These are phyloP conservation scores for Ochotona curzoniae DNA, from an alignment of 2,113 vertebrate genomes.

Conservation along the genomic window DNA sequence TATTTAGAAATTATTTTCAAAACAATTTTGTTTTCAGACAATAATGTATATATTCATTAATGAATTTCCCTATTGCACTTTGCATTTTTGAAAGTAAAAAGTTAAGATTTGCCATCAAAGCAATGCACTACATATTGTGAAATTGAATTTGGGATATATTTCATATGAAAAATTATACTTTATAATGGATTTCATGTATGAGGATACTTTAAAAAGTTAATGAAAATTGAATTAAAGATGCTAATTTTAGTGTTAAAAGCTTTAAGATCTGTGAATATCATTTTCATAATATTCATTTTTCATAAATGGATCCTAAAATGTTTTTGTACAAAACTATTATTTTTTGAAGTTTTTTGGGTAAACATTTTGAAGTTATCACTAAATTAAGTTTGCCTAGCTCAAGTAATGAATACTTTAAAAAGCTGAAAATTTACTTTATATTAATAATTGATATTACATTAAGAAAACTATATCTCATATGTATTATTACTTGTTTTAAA, in stretches of 20 bases:
- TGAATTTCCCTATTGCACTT: neutral
- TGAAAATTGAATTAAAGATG: no score
- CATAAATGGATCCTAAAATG: no score
- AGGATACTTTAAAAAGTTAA: no score
- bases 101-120: neutral
- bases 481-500: neutral
- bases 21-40: constrained; percentile 41
- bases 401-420: neutral
- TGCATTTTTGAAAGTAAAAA: neutral
- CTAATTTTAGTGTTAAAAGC: no score
- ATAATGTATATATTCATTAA: neutral
- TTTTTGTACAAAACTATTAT: no score
- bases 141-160: neutral
- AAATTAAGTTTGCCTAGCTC: neutral
- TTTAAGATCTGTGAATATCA: no score
- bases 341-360: no score
- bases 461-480: neutral
- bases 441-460: neutral
- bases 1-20: constrained; percentile 42
- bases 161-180: neutral
- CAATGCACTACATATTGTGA: neutral
- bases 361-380: no score
- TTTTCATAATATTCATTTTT: no score
- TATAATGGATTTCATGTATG: neutral
- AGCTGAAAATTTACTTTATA: neutral